Evolutionary conservation across 1,140 invertebrate genomes (phyloP).

Genomic region (Drosophila mauritiana): DNA sequence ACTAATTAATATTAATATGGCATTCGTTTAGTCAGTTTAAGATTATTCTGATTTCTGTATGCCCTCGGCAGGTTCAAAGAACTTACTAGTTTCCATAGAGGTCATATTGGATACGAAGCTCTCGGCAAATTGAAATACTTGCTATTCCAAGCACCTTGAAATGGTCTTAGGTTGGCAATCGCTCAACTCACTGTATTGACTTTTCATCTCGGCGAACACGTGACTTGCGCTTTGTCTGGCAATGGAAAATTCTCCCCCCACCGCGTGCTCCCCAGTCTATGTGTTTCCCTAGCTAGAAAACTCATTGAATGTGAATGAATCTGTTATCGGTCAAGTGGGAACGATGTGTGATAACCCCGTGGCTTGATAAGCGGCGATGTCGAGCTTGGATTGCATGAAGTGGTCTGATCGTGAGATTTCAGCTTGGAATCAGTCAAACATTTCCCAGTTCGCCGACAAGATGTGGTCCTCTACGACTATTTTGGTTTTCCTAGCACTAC

Average conservation of each 20-base stretch:
- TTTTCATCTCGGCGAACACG: slow-evolving; percentile 24
- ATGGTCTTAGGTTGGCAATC: slow-evolving; percentile 15
- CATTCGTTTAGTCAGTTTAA: no score
- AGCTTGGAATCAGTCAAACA: slow-evolving; percentile 42
- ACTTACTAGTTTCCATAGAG: not conserved
- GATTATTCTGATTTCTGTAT: no score
- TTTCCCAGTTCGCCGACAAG: slow-evolving; percentile 39
- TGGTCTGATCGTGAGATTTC: slow-evolving; percentile 72
- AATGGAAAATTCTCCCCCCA: not conserved
- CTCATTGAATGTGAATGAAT: slow-evolving; percentile 42
- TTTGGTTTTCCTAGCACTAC: slow-evolving; percentile 29
- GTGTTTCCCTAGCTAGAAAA: not conserved
- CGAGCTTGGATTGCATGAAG: slow-evolving; percentile 12
- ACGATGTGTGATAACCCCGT: slow-evolving; percentile 22
- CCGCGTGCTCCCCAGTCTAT: not conserved
- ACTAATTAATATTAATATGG: slow-evolving; percentile 1
- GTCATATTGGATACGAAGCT: not conserved
- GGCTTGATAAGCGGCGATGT: slow-evolving; percentile 17
- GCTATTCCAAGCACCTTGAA: slow-evolving; percentile 19
- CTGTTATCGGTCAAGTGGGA: slow-evolving; percentile 42
- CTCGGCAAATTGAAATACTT: slow-evolving; percentile 10
- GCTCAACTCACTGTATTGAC: slow-evolving; percentile 19
- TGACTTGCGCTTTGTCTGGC: slow-evolving; percentile 27
- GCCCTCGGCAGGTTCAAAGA: not conserved
- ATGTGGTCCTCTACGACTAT: slow-evolving; percentile 35